Percentiles rank a stretch among this genome's conserved stretches.
These are phyloP conservation scores for Notothenia coriiceps DNA, from an alignment of 2,113 vertebrate species.

Conservation along the genomic window DNA sequence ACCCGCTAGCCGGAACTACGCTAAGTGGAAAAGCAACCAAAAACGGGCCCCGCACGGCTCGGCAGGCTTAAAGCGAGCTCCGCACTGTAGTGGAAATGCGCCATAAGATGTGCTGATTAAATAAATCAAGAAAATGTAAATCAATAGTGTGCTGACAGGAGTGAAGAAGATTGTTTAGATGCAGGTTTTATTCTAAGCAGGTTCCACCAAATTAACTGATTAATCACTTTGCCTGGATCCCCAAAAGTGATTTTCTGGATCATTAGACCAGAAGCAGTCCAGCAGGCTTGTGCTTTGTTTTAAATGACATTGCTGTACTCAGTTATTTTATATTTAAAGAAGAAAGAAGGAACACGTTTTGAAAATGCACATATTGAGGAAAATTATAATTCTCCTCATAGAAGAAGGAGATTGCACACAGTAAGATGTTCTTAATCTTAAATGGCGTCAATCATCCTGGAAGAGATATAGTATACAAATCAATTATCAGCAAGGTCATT, in stretches of 20 bases:
- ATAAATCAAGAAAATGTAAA: conserved; percentile 30
- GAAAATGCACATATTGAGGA: neutral
- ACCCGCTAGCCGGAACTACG: too few relatives aligned
- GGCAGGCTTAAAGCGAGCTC: too few relatives aligned
- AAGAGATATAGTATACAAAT: conserved; percentile 44
- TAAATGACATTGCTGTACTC: neutral
- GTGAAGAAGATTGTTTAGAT: neutral
- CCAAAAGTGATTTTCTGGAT: conserved; percentile 46
- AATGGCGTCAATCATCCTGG: conserved; percentile 4
- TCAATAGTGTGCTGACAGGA: conserved; percentile 13
- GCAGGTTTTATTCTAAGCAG: neutral
- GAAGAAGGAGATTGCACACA: neutral
- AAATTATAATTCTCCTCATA: neutral
- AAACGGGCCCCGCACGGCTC: too few relatives aligned
- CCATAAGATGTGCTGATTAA: conserved; percentile 4
- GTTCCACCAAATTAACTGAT: conserved; percentile 26
- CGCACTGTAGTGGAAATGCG: too few relatives aligned
- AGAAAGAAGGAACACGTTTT: neutral
- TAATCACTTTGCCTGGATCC: conserved; percentile 38
- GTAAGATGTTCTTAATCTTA: neutral
- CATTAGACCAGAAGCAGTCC: conserved; percentile 40
- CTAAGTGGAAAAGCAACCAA: too few relatives aligned
- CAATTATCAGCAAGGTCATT: conserved; percentile 55
- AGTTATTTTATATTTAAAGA: neutral
- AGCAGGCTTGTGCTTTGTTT: conserved; percentile 6